These are phyloP conservation scores for Sinotaia quadrata DNA, from an alignment of 2,888 invertebrate species.

Conservation along the genomic window DNA sequence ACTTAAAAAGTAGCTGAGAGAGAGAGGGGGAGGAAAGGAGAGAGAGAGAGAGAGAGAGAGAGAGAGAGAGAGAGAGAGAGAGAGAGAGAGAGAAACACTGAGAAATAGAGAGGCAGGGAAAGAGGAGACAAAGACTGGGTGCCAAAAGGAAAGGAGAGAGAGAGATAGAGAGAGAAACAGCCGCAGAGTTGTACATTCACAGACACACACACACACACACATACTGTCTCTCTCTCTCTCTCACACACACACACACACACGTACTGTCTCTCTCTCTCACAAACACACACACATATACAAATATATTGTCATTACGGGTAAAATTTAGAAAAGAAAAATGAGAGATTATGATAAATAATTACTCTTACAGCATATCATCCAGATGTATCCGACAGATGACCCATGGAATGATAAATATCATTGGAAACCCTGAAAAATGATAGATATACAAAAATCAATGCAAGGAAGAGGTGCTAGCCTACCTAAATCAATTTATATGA, in stretches of 20 bases:
- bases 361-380: conserved; percentile 75
- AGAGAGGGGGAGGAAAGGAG: background rate
- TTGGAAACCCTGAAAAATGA: conserved; percentile 75
- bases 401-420: conserved; percentile 78
- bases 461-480: no score
- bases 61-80: background rate
- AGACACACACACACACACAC: background rate
- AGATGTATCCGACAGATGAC: conserved; percentile 74
- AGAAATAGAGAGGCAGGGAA: no score
- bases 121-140: no score
- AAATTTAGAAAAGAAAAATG: background rate
- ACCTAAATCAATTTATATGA: no score
- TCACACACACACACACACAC: background rate
- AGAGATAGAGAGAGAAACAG: background rate
- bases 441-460: no score
- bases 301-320: background rate
- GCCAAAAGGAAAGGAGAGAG: no score
- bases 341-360: background rate
- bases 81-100: background rate
- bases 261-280: background rate
- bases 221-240: no score
- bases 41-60: background rate
- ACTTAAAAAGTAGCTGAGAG: no score
- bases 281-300: background rate
- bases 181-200: background rate